phyloP scores from a whole-genome alignment of 1,140 invertebrate species.

The Acromyrmex echinatior region DNA sequence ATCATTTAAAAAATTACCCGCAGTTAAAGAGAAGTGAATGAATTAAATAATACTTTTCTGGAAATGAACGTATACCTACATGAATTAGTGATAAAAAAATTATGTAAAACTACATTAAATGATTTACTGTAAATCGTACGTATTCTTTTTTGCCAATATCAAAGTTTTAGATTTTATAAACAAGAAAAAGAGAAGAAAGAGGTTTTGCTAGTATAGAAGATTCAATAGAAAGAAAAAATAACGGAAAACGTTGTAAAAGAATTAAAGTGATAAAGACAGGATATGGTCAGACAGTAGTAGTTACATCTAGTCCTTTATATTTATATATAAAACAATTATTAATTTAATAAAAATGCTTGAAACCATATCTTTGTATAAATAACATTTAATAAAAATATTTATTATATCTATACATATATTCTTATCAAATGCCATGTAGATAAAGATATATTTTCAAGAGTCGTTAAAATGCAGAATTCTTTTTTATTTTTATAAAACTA shows the following conservation, averaged over 20 bases:
- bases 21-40: not conserved
- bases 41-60: not conserved
- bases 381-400: not conserved
- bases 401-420: not conserved
- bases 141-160: not conserved
- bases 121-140: not conserved
- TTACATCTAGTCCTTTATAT: not conserved
- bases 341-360: not conserved
- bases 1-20: not conserved
- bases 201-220: not conserved
- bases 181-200: not conserved
- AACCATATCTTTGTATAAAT: not conserved
- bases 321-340: not conserved
- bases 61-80: not conserved
- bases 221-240: not conserved
- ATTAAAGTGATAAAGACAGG: not conserved
- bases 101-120: not conserved
- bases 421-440: not conserved
- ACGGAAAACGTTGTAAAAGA: not conserved
- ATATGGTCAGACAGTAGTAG: not conserved
- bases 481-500: no score
- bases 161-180: not conserved
- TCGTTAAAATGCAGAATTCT: no score
- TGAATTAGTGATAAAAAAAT: no score
- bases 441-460: no score